Evolutionary conservation across 2,888 invertebrate species (phyloP).

Genomic region (Patella depressa): DNA sequence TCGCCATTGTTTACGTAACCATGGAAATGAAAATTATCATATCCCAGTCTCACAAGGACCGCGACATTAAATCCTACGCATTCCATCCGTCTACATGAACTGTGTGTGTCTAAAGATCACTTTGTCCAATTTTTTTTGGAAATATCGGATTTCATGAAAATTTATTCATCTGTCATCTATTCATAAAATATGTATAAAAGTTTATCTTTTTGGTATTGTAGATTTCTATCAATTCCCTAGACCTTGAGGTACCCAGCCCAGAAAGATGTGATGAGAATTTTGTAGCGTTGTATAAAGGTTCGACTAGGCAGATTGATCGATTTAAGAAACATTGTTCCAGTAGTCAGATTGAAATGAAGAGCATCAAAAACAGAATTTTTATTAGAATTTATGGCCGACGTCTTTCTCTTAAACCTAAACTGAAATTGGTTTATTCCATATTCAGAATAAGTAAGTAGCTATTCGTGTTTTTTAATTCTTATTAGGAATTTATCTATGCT

Average conservation of each 20-base stretch:
- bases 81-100: too few species aligned
- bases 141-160: too few species aligned
- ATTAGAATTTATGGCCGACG: constrained; percentile 52
- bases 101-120: too few species aligned
- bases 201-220: constrained; percentile 3
- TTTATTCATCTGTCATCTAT: too few species aligned
- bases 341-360: constrained; percentile 44
- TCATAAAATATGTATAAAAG: too few species aligned
- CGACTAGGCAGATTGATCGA: constrained; percentile 48
- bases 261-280: constrained; percentile 56
- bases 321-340: constrained; percentile 48
- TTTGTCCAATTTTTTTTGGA: too few species aligned
- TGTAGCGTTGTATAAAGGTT: constrained; percentile 62
- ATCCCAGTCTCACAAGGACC: too few species aligned
- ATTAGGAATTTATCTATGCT: too few species aligned
- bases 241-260: constrained; percentile 24
- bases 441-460: constrained; percentile 38
- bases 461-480: background rate
- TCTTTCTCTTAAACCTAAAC: constrained; percentile 47
- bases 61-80: too few species aligned
- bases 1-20: too few species aligned
- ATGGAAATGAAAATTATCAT: too few species aligned
- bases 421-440: constrained; percentile 50
- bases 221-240: constrained; percentile 34
- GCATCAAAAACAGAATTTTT: constrained; percentile 57